Evolutionary conservation across 2,797 vertebrate species (phyloP).

Genomic region (Monodelphis domestica): DNA sequence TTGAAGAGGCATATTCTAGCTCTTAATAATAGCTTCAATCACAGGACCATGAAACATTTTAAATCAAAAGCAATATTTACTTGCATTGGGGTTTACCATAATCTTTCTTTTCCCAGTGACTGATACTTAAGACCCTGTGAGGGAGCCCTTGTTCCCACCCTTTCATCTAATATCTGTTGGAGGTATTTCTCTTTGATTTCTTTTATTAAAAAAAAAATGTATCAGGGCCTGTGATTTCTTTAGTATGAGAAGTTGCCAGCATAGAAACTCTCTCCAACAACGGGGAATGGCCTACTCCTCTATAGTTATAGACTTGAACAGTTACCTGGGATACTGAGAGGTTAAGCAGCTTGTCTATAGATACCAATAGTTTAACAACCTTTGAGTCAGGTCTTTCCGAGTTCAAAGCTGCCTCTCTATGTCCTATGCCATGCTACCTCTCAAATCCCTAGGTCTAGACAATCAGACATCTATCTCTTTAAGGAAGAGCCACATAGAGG

Average conservation of each 20-base stretch:
- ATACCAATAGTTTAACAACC: neutral
- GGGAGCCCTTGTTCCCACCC: neutral
- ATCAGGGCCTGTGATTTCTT: neutral
- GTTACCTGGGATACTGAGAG: neutral
- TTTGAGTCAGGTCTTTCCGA: neutral
- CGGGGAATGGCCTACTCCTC: neutral
- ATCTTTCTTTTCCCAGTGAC: constrained; percentile 7
- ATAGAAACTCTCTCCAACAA: neutral
- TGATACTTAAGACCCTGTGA: neutral
- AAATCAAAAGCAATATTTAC: constrained; percentile 8
- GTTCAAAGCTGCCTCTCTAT: neutral
- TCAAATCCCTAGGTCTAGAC: neutral
- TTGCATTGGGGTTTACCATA: neutral
- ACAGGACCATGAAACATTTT: neutral
- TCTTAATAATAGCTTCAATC: neutral
- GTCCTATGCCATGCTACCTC: neutral
- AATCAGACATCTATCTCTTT: constrained; percentile 28
- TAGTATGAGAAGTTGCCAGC: neutral
- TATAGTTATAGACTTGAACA: neutral
- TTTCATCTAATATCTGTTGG: constrained; percentile 23
- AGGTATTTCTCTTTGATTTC: neutral
- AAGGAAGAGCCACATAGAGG: neutral
- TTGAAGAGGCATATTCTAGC: constrained; percentile 7
- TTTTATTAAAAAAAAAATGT: neutral
- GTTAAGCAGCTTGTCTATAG: neutral